These are phyloP conservation scores for Pristionchus exspectatus DNA, from an alignment of 2,888 invertebrate genomes.

Conservation along the genomic window DNA sequence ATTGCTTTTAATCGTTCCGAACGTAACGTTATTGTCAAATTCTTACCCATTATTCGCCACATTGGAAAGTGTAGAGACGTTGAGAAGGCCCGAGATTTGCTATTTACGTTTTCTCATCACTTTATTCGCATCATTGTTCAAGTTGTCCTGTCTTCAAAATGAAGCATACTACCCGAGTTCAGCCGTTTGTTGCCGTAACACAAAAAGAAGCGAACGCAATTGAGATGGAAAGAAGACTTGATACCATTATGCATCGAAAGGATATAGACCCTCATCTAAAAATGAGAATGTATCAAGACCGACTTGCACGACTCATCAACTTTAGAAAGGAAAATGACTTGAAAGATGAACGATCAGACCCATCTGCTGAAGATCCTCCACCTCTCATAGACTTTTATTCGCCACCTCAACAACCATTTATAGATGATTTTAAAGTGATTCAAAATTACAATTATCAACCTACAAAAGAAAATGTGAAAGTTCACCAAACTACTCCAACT, in stretches of 20 bases:
- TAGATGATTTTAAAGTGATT: neutral
- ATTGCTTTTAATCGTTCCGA: neutral
- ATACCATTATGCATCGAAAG: neutral
- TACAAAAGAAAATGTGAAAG: no score
- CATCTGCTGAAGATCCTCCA: neutral
- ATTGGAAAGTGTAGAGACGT: slow-evolving; percentile 21
- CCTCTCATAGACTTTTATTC: neutral
- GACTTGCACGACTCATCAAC: neutral
- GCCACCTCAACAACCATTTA: neutral
- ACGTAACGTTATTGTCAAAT: neutral
- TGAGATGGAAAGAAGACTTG: neutral
- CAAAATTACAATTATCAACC: no score
- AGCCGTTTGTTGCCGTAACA: neutral
- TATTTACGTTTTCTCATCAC: neutral
- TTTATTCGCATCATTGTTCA: neutral
- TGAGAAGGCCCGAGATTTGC: neutral
- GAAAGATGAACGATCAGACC: neutral
- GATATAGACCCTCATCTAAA: neutral
- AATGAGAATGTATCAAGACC: neutral
- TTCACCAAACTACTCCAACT: no score
- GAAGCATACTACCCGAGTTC: neutral
- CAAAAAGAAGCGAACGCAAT: slow-evolving; percentile 7
- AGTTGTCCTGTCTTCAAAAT: neutral
- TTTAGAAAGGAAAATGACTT: neutral
- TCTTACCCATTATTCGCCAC: neutral